Evolutionary conservation across 1,140 invertebrate species (phyloP).

Genomic region (Nasonia giraulti): DNA sequence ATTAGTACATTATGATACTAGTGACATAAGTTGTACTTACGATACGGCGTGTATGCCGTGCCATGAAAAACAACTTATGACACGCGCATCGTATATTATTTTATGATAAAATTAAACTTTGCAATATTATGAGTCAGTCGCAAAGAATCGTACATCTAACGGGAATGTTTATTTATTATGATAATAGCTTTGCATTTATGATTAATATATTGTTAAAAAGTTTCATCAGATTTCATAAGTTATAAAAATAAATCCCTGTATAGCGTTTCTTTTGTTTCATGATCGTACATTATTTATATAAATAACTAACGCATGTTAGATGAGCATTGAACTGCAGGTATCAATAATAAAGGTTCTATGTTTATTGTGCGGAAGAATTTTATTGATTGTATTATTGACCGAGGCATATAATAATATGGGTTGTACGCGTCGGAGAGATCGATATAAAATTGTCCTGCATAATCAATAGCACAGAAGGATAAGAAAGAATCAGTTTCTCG

Average conservation of each 20-base stretch:
- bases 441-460: too few species aligned
- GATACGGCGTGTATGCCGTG: too few species aligned
- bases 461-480: too few species aligned
- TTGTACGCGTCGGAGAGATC: too few species aligned
- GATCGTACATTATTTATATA: neutral
- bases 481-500: too few species aligned
- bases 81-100: too few species aligned
- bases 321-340: neutral
- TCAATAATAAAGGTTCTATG: neutral
- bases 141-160: neutral
- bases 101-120: neutral
- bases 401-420: too few species aligned
- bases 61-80: too few species aligned
- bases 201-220: neutral
- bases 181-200: neutral
- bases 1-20: too few species aligned
- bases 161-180: conserved; percentile 1
- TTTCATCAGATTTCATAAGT: neutral
- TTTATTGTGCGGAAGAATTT: too few species aligned
- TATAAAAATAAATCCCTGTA: conserved; percentile 11
- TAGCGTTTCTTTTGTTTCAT: neutral
- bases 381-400: too few species aligned
- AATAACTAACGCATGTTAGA: neutral
- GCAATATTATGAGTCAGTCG: neutral
- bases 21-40: too few species aligned